These are phyloP conservation scores for Nasonovia ribisnigri DNA, from an alignment of 2,888 invertebrate genomes.

Conservation along the genomic window DNA sequence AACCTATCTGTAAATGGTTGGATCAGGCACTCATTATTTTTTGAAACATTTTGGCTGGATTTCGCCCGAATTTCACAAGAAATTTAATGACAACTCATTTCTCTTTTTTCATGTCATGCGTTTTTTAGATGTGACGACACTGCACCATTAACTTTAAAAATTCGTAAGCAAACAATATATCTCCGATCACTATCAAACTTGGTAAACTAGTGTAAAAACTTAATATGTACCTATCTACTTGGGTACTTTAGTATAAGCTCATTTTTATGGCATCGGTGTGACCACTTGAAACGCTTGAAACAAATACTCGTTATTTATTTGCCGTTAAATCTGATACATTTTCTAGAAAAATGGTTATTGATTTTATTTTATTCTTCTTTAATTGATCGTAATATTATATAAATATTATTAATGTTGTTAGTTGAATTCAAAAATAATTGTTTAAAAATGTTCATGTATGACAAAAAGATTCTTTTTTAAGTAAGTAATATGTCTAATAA, in stretches of 20 bases:
- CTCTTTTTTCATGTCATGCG: neutral
- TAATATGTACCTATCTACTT: too few relatives aligned
- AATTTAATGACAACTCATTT: neutral
- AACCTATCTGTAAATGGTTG: neutral
- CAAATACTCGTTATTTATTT: conserved; percentile 30
- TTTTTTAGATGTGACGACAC: neutral
- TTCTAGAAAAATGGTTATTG: neutral
- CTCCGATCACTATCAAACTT: conserved; percentile 34
- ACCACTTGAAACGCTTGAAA: neutral
- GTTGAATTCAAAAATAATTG: neutral
- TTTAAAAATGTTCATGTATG: neutral
- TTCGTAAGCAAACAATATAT: conserved; percentile 3
- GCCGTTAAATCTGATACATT: neutral
- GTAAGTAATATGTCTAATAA: neutral
- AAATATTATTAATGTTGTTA: neutral
- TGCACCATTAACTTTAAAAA: conserved; percentile 1
- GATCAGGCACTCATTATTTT: neutral
- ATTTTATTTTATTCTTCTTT: neutral
- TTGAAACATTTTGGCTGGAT: neutral
- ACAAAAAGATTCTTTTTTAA: neutral
- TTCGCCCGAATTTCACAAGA: neutral
- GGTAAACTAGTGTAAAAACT: neutral
- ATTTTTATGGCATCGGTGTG: neutral
- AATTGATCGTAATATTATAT: neutral
- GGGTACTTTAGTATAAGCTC: neutral